These are phyloP conservation scores for Caenorhabditis drosophilae DNA, from an alignment of 2,888 invertebrate genomes.

Conservation along the genomic window DNA sequence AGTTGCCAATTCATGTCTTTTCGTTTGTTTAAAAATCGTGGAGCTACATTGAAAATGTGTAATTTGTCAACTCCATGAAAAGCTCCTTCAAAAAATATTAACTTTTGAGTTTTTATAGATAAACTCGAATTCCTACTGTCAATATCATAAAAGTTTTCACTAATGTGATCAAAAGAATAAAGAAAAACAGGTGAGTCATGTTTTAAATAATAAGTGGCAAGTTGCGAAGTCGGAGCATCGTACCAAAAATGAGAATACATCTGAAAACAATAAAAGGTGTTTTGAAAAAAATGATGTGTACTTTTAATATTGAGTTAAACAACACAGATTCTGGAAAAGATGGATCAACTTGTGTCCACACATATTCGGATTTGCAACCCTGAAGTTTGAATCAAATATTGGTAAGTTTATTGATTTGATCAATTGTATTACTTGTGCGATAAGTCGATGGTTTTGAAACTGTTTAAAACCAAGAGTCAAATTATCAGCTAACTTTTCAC, in stretches of 20 bases:
- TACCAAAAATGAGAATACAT: constrained; percentile 70
- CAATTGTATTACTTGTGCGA: constrained; percentile 58
- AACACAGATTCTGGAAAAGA: constrained; percentile 53
- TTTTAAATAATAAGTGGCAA: constrained; percentile 63
- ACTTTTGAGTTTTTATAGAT: not conserved
- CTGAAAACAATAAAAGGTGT: constrained; percentile 57
- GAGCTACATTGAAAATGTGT: constrained; percentile 68
- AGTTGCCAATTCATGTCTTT: constrained; percentile 69
- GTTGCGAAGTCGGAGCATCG: constrained; percentile 66
- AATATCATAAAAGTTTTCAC: constrained; percentile 68
- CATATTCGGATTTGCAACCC: constrained; percentile 68
- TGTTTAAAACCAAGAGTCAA: constrained; percentile 62
- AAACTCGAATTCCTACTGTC: constrained; percentile 51
- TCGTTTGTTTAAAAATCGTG: constrained; percentile 61
- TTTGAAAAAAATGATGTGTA: too few relatives aligned
- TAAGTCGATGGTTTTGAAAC: constrained; percentile 65
- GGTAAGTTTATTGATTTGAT: not conserved
- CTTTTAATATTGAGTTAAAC: constrained; percentile 59
- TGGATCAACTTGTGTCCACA: constrained; percentile 63
- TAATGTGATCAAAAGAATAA: constrained; percentile 69
- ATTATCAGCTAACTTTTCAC: constrained; percentile 62
- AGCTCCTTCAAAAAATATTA: constrained; percentile 52
- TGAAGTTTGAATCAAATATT: constrained; percentile 7
- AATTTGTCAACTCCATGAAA: constrained; percentile 69
- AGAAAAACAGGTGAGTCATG: constrained; percentile 63